Evolutionary conservation across 2,113 vertebrate genomes (phyloP).

Genomic region (Helogale parvula): DNA sequence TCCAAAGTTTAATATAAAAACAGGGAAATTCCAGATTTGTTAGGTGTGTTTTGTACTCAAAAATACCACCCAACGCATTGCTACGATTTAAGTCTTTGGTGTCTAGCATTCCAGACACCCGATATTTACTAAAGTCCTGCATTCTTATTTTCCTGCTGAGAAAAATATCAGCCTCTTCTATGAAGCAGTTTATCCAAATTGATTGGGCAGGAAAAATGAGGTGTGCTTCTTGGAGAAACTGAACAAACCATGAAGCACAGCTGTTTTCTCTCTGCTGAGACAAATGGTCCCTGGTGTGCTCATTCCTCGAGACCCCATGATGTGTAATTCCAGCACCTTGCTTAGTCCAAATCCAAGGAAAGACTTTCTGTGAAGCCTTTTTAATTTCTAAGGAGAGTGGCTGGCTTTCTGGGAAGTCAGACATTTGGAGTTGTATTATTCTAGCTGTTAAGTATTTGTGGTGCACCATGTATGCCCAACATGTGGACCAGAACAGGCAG

Average conservation of each 20-base stretch:
- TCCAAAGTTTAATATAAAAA: not conserved
- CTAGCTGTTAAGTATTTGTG: not conserved
- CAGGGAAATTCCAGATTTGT: not conserved
- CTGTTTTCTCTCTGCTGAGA: slow-evolving; percentile 20
- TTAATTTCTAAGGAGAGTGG: not conserved
- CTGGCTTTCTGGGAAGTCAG: not conserved
- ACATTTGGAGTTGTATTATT: not conserved
- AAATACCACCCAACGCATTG: not conserved
- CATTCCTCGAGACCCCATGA: not conserved
- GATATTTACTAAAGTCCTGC: not conserved
- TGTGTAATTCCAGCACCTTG: not conserved
- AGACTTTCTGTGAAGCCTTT: not conserved
- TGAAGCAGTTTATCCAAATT: not conserved
- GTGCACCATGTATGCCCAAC: not conserved
- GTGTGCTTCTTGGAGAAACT: slow-evolving; percentile 12
- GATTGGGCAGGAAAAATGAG: not conserved
- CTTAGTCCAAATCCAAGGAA: not conserved
- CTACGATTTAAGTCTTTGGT: not conserved
- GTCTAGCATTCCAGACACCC: not conserved
- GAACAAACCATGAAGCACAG: not conserved
- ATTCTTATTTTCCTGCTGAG: not conserved
- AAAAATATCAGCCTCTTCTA: not conserved
- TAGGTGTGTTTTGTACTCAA: not conserved
- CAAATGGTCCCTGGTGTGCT: not conserved
- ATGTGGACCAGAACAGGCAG: not conserved